Evolutionary conservation across 2,797 vertebrate species (phyloP).

Genomic region (Lacerta bilineata): DNA sequence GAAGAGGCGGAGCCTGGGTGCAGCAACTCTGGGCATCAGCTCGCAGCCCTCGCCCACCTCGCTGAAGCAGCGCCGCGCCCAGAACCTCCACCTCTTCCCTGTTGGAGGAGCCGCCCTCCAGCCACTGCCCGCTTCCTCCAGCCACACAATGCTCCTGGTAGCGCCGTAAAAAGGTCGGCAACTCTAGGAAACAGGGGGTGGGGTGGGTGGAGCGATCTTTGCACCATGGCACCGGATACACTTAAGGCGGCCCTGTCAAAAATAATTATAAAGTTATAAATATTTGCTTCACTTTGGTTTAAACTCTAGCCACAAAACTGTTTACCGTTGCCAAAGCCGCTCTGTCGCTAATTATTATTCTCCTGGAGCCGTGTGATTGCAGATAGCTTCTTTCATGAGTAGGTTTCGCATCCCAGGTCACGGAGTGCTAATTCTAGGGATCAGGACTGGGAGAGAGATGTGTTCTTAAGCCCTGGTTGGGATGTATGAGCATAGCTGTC

Average conservation of each 20-base stretch:
- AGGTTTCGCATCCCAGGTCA: conserved; percentile 62
- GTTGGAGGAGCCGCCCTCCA: too few relatives aligned
- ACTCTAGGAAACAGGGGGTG: neutral
- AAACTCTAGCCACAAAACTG: conserved; percentile 38
- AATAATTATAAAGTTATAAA: neutral
- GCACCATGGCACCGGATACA: too few relatives aligned
- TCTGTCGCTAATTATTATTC: conserved; percentile 47
- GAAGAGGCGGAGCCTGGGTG: neutral
- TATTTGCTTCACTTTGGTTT: conserved; percentile 42
- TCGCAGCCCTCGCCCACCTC: fast-evolving
- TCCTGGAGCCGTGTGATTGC: conserved; percentile 49
- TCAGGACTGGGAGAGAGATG: conserved; percentile 56
- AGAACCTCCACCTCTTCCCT: too few relatives aligned
- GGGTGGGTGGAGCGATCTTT: too few relatives aligned
- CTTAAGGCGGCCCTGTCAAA: too few relatives aligned
- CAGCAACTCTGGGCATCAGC: too few relatives aligned
- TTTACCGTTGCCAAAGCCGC: conserved; percentile 30
- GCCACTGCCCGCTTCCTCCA: too few relatives aligned
- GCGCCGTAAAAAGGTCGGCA: fast-evolving
- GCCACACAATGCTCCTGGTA: too few relatives aligned
- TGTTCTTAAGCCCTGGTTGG: conserved; percentile 57
- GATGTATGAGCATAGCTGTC: conserved; percentile 50
- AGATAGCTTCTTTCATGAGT: conserved; percentile 51
- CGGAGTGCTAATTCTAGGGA: conserved; percentile 63
- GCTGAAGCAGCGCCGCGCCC: too few relatives aligned